phyloP scores from a whole-genome alignment of 2,797 vertebrate genomes.

The Liparis tanakae region DNA sequence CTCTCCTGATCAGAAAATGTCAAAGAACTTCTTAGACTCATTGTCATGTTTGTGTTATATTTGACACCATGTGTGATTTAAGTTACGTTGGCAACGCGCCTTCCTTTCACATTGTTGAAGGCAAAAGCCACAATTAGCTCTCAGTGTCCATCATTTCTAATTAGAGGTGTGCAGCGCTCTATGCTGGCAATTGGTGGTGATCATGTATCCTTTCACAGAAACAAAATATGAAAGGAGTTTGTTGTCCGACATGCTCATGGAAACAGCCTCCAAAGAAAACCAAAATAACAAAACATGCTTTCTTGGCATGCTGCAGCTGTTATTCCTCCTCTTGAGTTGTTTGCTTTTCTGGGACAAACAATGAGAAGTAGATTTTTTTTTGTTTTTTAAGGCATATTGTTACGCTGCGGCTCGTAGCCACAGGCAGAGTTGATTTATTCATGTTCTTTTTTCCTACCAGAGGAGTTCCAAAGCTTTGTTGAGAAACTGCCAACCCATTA shows the following conservation, averaged over 20 bases:
- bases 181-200: slow-evolving; percentile 38
- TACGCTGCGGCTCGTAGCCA: slow-evolving; percentile 47
- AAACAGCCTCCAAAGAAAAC: slow-evolving; percentile 29
- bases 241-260: slow-evolving; percentile 23
- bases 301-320: slow-evolving; percentile 21
- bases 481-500: slow-evolving; percentile 91
- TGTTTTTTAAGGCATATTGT: slow-evolving; percentile 24
- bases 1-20: slow-evolving; percentile 20
- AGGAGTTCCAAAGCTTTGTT: slow-evolving; percentile 95
- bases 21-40: slow-evolving; percentile 14
- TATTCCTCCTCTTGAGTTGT: slow-evolving; percentile 42
- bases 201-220: slow-evolving; percentile 13
- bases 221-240: slow-evolving; percentile 25
- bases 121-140: slow-evolving; percentile 18
- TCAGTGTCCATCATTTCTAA: slow-evolving; percentile 44
- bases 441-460: slow-evolving; percentile 75
- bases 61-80: slow-evolving; percentile 10
- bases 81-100: slow-evolving; percentile 20
- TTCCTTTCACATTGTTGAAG: slow-evolving; percentile 21
- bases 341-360: slow-evolving; percentile 64
- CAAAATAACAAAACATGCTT: slow-evolving; percentile 20
- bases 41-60: slow-evolving; percentile 14
- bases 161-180: slow-evolving; percentile 24
- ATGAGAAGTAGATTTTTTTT: slow-evolving; percentile 20
- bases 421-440: slow-evolving; percentile 62